Evolutionary conservation across 1,140 invertebrate genomes (phyloP), one percentile per base, ranked within the genome.

Genomic region (Calosoma granatense): DNA sequence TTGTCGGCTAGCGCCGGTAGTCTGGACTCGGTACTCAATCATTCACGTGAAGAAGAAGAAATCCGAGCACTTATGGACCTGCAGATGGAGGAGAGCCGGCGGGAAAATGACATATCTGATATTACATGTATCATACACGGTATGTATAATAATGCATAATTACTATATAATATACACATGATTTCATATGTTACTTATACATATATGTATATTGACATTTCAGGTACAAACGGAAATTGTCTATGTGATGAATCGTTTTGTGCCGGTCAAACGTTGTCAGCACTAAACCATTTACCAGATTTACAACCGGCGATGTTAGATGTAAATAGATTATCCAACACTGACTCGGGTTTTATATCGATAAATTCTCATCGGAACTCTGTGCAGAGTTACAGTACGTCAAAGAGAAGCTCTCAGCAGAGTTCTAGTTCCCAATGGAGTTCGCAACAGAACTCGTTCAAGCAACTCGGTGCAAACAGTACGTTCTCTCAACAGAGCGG

Each of bases 11-110:
- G 83, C 60, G 87, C 86, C 60, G 88, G 88, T 30, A 90, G 88
- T 58, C 72, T 90, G 59, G 90, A 92, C 71, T 92, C 88, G 0
- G 86, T 89, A 64, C 69, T 90, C 53, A 91, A 90, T 72, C 84
- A 87, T 58, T 89, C 87, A 3, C 81, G 85, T 52, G 86, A 88
- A 61, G 87, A 90, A 64, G 84, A 85, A 63, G 82, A 85, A 72
- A 77, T 83, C 30, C 74, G 76, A 62, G 82, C 70, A 60, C 77
- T 82, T 54, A 79, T 82, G 72, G 82, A 83, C 65, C 72, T 36
- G 67, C 70, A 21, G 36, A 53, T 60, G 55, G 59, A 70, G 65
- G 62, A 74, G 72, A 59, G 67, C 72, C 53, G 74, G 76, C 51
- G 72, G 72, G 69, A 72, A 23, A 69, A 65, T 57, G 69, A 69